Evolutionary conservation across 2,797 vertebrate genomes (phyloP).

Genomic region (Hybognathus amarus): DNA sequence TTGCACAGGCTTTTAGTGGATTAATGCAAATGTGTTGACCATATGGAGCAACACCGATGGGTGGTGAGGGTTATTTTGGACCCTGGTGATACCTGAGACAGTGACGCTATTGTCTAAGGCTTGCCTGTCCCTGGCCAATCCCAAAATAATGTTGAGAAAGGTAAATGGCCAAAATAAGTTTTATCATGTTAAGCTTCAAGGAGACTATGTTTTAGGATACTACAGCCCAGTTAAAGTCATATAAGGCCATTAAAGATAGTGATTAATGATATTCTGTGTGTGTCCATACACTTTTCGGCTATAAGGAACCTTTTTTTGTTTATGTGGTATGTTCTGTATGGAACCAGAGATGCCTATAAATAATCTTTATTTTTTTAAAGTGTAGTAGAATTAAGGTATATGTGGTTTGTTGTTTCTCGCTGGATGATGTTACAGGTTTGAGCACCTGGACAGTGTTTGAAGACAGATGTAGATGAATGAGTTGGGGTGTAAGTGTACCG

Average conservation of each 20-base stretch:
- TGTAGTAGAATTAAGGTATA: constrained; percentile 24
- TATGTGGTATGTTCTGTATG: too few species aligned
- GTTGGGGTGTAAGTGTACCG: constrained; percentile 8
- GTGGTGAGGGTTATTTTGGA: constrained; percentile 30
- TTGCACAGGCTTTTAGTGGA: constrained; percentile 40
- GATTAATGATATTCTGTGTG: constrained; percentile 25
- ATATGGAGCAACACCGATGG: constrained; percentile 43
- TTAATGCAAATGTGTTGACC: constrained; percentile 45
- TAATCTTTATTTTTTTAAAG: neutral
- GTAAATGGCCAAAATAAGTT: constrained; percentile 58
- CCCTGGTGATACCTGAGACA: constrained; percentile 44
- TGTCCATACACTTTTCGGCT: neutral
- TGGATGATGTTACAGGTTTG: constrained; percentile 41
- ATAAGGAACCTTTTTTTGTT: neutral
- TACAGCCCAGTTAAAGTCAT: constrained; percentile 2
- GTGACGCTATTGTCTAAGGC: constrained; percentile 64
- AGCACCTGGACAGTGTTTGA: constrained; percentile 50
- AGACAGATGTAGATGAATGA: constrained; percentile 58
- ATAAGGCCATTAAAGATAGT: constrained; percentile 8
- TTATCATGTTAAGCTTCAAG: constrained; percentile 24
- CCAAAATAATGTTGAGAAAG: constrained; percentile 11
- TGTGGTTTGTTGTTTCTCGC: constrained; percentile 35
- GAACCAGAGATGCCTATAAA: neutral
- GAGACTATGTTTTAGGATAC: neutral
- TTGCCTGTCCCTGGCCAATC: constrained; percentile 21